phyloP scores from a whole-genome alignment of 2,797 vertebrate genomes.

The Manis crassicaudata region DNA sequence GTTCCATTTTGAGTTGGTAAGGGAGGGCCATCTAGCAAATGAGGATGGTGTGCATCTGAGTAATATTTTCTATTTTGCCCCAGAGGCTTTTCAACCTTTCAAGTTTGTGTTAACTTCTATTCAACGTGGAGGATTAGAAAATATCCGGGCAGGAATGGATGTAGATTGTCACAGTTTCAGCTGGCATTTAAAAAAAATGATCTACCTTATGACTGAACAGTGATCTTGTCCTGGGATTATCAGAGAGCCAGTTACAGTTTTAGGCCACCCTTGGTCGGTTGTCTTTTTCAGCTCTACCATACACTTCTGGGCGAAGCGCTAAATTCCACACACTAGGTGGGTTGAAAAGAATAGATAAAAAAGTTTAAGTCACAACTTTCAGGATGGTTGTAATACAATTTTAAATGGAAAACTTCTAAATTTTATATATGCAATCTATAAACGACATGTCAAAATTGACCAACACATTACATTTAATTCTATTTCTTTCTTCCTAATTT shows the following conservation, averaged over 20 bases:
- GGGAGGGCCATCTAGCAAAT: background rate
- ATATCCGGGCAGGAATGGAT: background rate
- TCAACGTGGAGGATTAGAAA: constrained; percentile 41
- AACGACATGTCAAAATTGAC: background rate
- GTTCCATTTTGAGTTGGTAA: background rate
- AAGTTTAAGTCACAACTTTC: constrained; percentile 29
- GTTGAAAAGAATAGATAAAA: constrained; percentile 35
- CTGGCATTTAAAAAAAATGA: background rate
- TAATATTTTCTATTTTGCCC: background rate
- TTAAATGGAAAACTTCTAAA: constrained; percentile 31
- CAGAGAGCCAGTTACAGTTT: constrained; percentile 34
- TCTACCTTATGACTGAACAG: constrained; percentile 67
- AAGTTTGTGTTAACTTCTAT: background rate
- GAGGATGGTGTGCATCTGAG: background rate
- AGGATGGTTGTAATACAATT: constrained; percentile 15
- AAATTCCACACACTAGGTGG: constrained; percentile 1
- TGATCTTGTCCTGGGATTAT: constrained; percentile 49
- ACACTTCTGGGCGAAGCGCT: constrained; percentile 41
- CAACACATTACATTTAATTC: background rate
- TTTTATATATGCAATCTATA: background rate
- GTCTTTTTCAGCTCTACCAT: constrained; percentile 35
- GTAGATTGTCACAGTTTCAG: background rate
- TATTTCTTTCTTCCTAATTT: constrained; percentile 23
- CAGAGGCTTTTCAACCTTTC: constrained; percentile 1
- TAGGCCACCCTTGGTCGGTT: background rate